Conservation (phyloP, 2,113 vertebrate species). For the Hippocampus barbouri region DNA sequence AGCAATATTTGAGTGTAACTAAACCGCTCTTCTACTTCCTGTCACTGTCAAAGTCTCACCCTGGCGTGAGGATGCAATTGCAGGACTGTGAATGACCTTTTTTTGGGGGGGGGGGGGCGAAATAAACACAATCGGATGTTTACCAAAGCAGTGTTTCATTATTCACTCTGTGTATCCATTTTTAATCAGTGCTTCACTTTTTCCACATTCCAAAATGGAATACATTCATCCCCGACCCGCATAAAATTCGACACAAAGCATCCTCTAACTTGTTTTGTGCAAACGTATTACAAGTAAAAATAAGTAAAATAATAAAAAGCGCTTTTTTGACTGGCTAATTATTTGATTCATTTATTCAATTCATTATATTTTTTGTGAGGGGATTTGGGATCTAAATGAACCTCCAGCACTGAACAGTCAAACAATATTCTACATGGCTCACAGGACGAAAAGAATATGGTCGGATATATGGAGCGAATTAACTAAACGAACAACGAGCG, state of each 20-base stretch:
- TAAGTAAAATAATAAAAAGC: too few relatives aligned
- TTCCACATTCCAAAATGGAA: background rate
- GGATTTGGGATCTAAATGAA: too few relatives aligned
- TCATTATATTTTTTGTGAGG: too few relatives aligned
- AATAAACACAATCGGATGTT: constrained; percentile 69
- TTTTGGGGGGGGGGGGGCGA: constrained; percentile 23
- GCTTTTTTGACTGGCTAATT: too few relatives aligned
- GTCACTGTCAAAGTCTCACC: constrained; percentile 41
- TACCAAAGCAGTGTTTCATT: constrained; percentile 37
- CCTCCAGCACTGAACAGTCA: too few relatives aligned
- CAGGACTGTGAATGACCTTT: constrained; percentile 60
- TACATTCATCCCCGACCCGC: background rate
- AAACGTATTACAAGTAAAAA: too few relatives aligned
- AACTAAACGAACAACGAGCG: too few relatives aligned
- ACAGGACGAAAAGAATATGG: too few relatives aligned
- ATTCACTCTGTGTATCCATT: background rate
- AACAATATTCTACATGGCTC: too few relatives aligned
- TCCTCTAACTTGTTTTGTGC: background rate
- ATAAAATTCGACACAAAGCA: background rate
- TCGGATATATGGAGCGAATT: too few relatives aligned
- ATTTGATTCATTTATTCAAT: too few relatives aligned
- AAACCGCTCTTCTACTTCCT: constrained; percentile 55
- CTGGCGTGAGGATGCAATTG: constrained; percentile 28
- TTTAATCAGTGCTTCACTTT: background rate
- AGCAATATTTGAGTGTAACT: constrained; percentile 70